Conservation (phyloP, 2,113 vertebrate genomes). For the Fulmarus glacialis region DNA sequence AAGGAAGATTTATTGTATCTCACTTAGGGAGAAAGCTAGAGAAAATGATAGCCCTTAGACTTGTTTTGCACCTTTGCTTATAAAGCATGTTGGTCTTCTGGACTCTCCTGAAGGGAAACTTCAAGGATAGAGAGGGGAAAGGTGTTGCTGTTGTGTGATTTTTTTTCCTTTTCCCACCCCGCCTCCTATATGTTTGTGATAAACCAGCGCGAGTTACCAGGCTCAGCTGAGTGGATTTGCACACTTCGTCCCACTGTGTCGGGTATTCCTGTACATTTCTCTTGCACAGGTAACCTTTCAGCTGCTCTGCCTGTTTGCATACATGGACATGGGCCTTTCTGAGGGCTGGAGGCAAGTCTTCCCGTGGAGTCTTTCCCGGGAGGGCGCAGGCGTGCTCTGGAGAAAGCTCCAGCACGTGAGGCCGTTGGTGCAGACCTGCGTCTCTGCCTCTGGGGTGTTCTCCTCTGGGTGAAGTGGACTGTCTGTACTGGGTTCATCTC, state of each 20-base stretch:
- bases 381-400: rapidly evolving
- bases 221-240: neutral
- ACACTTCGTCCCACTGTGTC: rapidly evolving
- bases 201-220: neutral
- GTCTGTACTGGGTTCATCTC: neutral
- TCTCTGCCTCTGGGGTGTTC: rapidly evolving
- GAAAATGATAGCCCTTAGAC: neutral
- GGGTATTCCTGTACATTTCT: neutral
- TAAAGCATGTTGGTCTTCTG: neutral
- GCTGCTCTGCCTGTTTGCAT: neutral
- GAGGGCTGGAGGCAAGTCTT: neutral
- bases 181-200: neutral
- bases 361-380: rapidly evolving
- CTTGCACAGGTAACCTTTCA: too few species aligned
- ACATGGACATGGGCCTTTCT: neutral
- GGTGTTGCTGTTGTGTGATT: neutral
- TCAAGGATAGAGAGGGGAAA: neutral
- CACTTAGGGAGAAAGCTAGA: neutral
- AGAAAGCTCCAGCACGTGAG: neutral
- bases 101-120: neutral
- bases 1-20: neutral
- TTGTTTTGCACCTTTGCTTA: neutral
- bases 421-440: too few species aligned
- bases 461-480: neutral
- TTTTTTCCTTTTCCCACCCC: neutral